Base-by-base conservation (phyloP, 2,113 vertebrate species). In the Balaeniceps rex region DNA sequence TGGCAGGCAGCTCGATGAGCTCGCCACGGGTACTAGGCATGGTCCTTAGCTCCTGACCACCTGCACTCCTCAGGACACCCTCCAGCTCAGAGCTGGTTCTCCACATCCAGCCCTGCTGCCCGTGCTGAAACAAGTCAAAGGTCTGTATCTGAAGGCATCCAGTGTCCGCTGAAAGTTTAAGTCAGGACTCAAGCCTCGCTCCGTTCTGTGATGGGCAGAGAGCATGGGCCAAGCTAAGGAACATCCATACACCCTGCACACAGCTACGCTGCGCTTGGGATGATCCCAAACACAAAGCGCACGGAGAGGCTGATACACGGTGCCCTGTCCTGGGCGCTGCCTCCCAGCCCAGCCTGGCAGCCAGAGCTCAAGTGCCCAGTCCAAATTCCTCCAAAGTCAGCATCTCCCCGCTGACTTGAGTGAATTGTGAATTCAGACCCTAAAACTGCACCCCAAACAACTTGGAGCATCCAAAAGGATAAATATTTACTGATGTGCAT, bases 1-100 rank as follows among this genome's bases (percentile, higher is more conserved):
- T 44, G 22, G 44, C 11, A n/a, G 26, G 58, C n/a, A 29, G 54
- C 80, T 65, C 38, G 0, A 5, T 8, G 4, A 55, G 79, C 49
- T 40, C 17, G 0, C 42, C 54, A 4, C 0, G 29, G n/a, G 6
- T 3, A 5, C 4, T 1, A 36, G 66, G 12, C 38, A 68, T 0
- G 0, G 23, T 6, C 44, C 52, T 28, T 3, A 19, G 25, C 44
- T 75, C 52, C 69, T 26, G 60, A 21, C 8, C 7, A 1, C 31
- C 58, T 13, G 16, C 13, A 1, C 12, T 16, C 19, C 49, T 9
- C 40, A 19, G 38, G 47, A 40, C 40, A 40, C 42, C 24, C 46
- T 4, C 12, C 12, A 23, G 33, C 52, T 42, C 51, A 22, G 44
- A 74, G 42, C 14, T 3, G 0, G 31, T 4, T 65, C 77, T 65